Conservation (phyloP, 2,888 invertebrate genomes). For the Lamellibrachia columna region DNA sequence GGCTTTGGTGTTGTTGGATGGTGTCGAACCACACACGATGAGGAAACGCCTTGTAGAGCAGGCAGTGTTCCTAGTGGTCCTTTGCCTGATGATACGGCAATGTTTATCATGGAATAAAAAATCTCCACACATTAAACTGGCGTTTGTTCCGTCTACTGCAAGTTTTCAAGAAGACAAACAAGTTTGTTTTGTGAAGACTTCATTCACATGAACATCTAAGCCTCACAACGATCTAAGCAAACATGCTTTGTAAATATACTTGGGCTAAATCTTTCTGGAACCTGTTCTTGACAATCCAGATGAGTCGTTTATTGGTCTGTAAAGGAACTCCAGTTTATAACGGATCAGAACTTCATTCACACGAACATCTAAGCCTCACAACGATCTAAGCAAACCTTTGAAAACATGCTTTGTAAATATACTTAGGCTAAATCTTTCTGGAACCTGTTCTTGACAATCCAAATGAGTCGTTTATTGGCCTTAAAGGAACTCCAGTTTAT, state of each 20-base stretch:
- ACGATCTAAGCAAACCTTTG: not conserved
- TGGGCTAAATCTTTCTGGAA: not conserved
- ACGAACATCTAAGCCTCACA: not conserved
- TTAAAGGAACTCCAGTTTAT: too few relatives aligned
- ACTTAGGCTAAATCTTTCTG: not conserved
- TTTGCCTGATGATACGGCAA: not conserved
- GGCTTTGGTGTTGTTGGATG: not conserved
- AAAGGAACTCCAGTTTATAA: too few relatives aligned
- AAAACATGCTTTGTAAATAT: not conserved
- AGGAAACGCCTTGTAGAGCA: not conserved
- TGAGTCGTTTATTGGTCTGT: not conserved
- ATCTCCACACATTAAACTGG: not conserved
- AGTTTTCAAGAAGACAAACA: not conserved
- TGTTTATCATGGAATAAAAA: conserved; percentile 9
- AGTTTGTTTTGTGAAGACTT: not conserved
- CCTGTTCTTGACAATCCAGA: not conserved
- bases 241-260: not conserved
- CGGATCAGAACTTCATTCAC: not conserved
- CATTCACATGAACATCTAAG: not conserved
- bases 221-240: not conserved
- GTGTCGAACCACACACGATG: not conserved
- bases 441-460: not conserved
- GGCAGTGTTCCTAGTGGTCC: not conserved
- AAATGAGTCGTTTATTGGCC: not conserved
- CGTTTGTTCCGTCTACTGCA: not conserved